These are phyloP conservation scores for Dicrurus megarhynchus DNA, from an alignment of 2,113 vertebrate species.

Conservation along the genomic window DNA sequence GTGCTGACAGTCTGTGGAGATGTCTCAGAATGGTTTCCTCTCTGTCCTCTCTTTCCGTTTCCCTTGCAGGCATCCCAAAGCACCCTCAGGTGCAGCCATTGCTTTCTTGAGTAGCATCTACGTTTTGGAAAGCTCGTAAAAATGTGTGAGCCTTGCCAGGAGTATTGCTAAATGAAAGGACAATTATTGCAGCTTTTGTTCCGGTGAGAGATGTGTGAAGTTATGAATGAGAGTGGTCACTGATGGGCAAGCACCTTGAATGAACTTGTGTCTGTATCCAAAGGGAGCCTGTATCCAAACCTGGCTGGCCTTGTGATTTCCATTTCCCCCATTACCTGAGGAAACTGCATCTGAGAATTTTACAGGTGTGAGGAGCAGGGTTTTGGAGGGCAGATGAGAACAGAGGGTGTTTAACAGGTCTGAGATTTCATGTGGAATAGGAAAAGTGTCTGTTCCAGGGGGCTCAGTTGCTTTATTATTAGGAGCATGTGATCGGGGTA, in stretches of 20 bases:
- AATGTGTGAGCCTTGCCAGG: not conserved
- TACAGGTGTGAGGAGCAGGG: not conserved
- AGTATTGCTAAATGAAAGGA: not conserved
- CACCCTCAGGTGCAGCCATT: not conserved
- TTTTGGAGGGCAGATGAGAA: not conserved
- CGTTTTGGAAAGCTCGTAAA: not conserved
- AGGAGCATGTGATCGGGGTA: not conserved
- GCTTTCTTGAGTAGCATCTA: not conserved
- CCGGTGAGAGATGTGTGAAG: not conserved
- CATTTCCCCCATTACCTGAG: fast-evolving
- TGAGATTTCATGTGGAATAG: not conserved
- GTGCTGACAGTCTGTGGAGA: not conserved
- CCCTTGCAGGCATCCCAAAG: not conserved
- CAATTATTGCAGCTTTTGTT: not conserved
- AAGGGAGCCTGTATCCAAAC: not conserved
- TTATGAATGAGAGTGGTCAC: not conserved
- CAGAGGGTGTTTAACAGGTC: not conserved
- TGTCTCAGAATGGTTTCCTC: not conserved
- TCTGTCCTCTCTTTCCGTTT: not conserved
- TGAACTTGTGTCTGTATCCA: not conserved
- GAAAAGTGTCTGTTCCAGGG: not conserved
- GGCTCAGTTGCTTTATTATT: not conserved
- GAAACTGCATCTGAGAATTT: not conserved
- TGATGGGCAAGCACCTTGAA: not conserved
- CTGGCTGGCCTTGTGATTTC: not conserved